Evolutionary conservation across 1,140 invertebrate genomes (phyloP), one percentile per base, ranked within the genome.

Genomic region (Goniozus legneri): DNA sequence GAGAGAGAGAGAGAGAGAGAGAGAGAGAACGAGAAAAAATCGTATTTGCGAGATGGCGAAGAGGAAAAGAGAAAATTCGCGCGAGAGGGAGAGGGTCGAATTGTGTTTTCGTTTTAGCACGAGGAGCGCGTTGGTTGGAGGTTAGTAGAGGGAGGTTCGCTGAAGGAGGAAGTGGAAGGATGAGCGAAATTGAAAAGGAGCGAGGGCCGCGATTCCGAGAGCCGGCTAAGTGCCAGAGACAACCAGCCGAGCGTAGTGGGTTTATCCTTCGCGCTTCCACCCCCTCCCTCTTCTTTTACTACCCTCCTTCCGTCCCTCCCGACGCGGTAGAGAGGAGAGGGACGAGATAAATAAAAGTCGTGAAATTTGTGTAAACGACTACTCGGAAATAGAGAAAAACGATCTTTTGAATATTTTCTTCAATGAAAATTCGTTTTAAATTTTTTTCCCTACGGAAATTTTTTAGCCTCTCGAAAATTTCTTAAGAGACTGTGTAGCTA

Each of bases 31-130:
- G 21, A 38, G 39, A 49, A 47, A 40, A 47, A 42, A 46, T 19
- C n/a, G n/a, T n/a, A n/a, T n/a, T n/a, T n/a, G 24, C 10, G 24
- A 10, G 24, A 10, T 27, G 24, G 24, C 24, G 24, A 27, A 27
- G 24, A 37, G 44, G 49, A 40, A 48, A 34, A 39, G 33, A 40
- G 41, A 36, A 61, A 63, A 51, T 45, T 63, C 50, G 54, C 56
- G 52, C 51, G 58, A 60, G 54, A 59, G 47, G 47, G 44, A 44
- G 50, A 37, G 45, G 59, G 60, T 65, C n/a, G n/a, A n/a, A n/a
- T n/a, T n/a, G 63, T 65, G 62, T 65, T 66, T 65, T 62, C 58
- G 63, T 66, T 64, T n/a, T n/a, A n/a, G n/a, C n/a, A n/a, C n/a
- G n/a, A n/a, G n/a, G n/a, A n/a, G n/a, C n/a, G n/a, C n/a, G n/a